A percentile compares a stretch with the other conserved stretches of the same genome.
phyloP scores from a whole-genome alignment of 1,140 invertebrate species.

The Drosophila busckii region DNA sequence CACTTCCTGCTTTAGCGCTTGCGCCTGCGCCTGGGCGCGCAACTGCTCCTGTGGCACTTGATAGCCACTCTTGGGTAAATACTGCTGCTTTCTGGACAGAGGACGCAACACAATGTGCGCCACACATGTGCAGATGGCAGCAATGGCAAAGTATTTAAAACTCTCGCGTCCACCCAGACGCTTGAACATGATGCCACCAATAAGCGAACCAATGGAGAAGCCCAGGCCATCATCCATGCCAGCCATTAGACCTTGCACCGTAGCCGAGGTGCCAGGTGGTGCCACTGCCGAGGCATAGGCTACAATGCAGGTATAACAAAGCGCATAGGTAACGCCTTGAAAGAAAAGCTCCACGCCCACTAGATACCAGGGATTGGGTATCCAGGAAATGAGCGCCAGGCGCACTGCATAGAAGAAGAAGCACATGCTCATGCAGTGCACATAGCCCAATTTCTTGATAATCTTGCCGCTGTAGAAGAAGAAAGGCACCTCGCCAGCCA shows the following conservation, averaged over 20 bases:
- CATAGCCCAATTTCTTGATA: slow-evolving; percentile 84
- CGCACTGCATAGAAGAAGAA: slow-evolving; percentile 85
- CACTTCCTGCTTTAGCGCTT: slow-evolving; percentile 40
- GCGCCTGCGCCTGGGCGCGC: slow-evolving; percentile 5
- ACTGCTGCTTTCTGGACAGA: slow-evolving; percentile 57
- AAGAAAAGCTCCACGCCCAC: slow-evolving; percentile 85
- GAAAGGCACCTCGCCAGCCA: slow-evolving; percentile 87
- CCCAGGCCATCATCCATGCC: slow-evolving; percentile 90
- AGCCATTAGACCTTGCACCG: slow-evolving; percentile 89
- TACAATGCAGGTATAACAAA: slow-evolving; percentile 89
- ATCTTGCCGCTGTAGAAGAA: slow-evolving; percentile 87
- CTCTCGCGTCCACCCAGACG: slow-evolving; percentile 80
- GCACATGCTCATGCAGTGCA: slow-evolving; percentile 85
- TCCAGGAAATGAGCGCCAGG: slow-evolving; percentile 84
- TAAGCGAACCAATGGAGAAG: slow-evolving; percentile 82
- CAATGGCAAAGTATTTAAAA: slow-evolving; percentile 80
- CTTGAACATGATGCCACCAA: slow-evolving; percentile 83
- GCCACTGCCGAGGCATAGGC: slow-evolving; percentile 87
- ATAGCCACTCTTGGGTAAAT: slow-evolving; percentile 62
- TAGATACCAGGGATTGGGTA: slow-evolving; percentile 86
- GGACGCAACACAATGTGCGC: slow-evolving; percentile 79
- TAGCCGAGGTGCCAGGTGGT: slow-evolving; percentile 88
- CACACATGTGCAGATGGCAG: slow-evolving; percentile 80
- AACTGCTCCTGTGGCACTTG: slow-evolving; percentile 53
- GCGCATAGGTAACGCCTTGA: slow-evolving; percentile 88